Evolutionary conservation across 1,140 invertebrate genomes (phyloP), one percentile per base, ranked within the genome.

Genomic region (Chironomus striatipennis): DNA sequence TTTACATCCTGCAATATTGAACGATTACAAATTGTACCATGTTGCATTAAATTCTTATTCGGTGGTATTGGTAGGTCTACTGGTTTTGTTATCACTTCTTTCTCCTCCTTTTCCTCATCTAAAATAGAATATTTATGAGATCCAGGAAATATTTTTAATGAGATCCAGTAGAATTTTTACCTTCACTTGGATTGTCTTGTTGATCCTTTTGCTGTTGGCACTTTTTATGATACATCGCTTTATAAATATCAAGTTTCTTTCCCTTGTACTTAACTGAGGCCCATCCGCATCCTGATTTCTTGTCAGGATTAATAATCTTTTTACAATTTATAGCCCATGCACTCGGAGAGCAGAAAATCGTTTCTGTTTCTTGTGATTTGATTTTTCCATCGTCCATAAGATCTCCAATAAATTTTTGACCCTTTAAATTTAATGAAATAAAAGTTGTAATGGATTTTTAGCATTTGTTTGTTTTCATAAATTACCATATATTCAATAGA

Each of bases 241-340:
- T 96, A 80, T 93, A 95, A 8, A 90, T 89, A 80, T 95, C 93
- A 77, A 96, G 82, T 82, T 95, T 95, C 79, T 90, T 92, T 0
- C 92, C 93, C 81, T 88, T 90, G 80, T 94, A 95, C 79, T 91
- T 89, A 0, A 90, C 88, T 18, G 88, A 94, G 7, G 93, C 93
- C 93, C 94, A 96, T 3, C 93, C 94, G 85, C 93, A 96, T 1
- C 93, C 93, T 43, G 93, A 94, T 80, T 94, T 95, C 81, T 95
- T 95, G 74, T 93, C 91, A 6, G 93, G 93, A 84, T 96, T 96
- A 18, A 95, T 92, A 73, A 95, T 92, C 76, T 93, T 87, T 79
- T 96, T 96, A 81, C 94, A 96, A 80, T 94, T 90, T 79, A 94
- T 92, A 0, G 94, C 93, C 94, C 94, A 96, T 4, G 94, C 92